These are phyloP conservation scores for Enteromius argenteus DNA, from an alignment of 2,797 vertebrate genomes.

Conservation along the genomic window DNA sequence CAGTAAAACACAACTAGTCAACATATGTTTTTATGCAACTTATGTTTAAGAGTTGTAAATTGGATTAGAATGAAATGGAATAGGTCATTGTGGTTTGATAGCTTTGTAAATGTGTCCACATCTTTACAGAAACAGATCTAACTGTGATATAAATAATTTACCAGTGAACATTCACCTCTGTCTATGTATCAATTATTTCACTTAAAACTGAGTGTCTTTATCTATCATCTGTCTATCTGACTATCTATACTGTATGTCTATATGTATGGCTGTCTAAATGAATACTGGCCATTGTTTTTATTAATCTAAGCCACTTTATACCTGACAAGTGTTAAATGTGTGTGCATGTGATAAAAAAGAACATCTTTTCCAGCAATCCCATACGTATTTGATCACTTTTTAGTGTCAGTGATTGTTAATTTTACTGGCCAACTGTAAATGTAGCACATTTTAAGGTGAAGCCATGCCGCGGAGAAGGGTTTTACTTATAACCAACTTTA, in stretches of 20 bases:
- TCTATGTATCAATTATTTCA: neutral
- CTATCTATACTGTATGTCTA: neutral
- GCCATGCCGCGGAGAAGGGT: neutral
- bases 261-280: neutral
- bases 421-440: constrained; percentile 19
- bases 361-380: neutral
- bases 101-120: neutral
- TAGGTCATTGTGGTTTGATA: neutral
- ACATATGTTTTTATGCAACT: neutral
- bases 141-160: neutral
- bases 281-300: neutral
- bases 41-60: neutral
- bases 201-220: too few species aligned
- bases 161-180: neutral
- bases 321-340: neutral
- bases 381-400: neutral
- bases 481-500: constrained; percentile 37
- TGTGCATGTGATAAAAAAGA: neutral
- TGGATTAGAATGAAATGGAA: neutral
- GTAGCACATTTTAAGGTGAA: neutral
- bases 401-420: constrained; percentile 15
- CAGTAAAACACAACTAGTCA: neutral
- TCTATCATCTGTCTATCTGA: neutral
- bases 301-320: neutral
- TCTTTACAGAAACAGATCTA: neutral